Base-by-base conservation (phyloP, 2,888 invertebrate species). In the Melieria picta region DNA sequence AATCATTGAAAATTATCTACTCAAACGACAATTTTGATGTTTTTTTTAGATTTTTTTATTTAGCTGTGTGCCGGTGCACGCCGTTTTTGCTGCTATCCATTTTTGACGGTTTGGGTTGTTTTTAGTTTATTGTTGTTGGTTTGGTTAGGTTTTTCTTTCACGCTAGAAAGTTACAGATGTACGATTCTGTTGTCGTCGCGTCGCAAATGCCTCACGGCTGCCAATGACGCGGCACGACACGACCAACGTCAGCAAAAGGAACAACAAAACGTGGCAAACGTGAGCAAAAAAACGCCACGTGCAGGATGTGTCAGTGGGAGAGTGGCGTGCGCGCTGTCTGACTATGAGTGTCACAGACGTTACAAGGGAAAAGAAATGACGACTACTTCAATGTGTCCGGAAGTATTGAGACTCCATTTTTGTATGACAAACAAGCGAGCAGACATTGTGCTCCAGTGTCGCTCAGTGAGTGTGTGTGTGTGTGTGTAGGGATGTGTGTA, bases 1-100 rank as follows among this genome's bases (percentile, higher is more conserved):
- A 81, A 81, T 81, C 79, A 81, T 82, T 81, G 79, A 79, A 82
- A 82, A 81, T 82, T 80, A 82, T 82, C 77, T 80, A 77, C 80
- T 79, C 77, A 79, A 81, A 76, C 77, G 81, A 72, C 73, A 65
- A 75, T 68, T 71, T 70, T 71, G 71, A 74, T 71, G 70, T 30
- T 46, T 16, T 13, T 65, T 71, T 70, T 71, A 60, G 61, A 60
- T n/a, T n/a, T 13, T 10, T 5, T 55, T 42, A 5, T 43, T 4
- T 55, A 65, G 7, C 55, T 11, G 65, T 42, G 30, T 30, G 30
- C 30, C 30, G 30, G 30, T 3, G 30, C n/a, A n/a, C n/a, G n/a
- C 30, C 5, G 5, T 58, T 58, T 42, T 1, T 43, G 42, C n/a
- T 43, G 11, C 5, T 7, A 4, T 16, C 11, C 10, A 42, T 42